Conservation (phyloP, 2,797 vertebrate species). For the Brachymystax lenok region DNA sequence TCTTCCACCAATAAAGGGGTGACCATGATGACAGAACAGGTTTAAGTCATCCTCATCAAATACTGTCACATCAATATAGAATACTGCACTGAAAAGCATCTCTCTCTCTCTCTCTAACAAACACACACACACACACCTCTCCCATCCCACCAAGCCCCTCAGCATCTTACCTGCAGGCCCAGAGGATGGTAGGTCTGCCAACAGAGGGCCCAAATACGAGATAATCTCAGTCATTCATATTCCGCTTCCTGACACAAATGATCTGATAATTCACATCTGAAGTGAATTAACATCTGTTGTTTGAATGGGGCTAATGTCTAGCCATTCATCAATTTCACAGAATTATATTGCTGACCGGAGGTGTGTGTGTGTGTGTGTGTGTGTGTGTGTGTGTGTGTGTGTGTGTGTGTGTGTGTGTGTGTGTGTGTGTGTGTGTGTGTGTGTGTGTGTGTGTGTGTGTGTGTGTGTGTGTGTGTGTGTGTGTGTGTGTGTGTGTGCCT, state of each 20-base stretch:
- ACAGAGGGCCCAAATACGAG: conserved; percentile 64
- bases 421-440: conserved; percentile 23
- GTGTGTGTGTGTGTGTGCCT: not conserved
- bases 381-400: conserved; percentile 11
- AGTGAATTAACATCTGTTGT: conserved; percentile 84
- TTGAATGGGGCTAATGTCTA: conserved; percentile 77
- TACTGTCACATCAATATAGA: not conserved
- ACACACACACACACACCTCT: conserved; percentile 31
- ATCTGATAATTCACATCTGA: conserved; percentile 80
- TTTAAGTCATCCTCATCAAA: not conserved
- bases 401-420: not conserved
- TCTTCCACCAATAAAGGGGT: not conserved
- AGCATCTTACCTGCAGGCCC: conserved; percentile 64
- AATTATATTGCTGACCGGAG: conserved; percentile 72
- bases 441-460: not conserved
- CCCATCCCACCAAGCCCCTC: conserved; percentile 38
- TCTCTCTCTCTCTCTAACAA: conserved; percentile 14
- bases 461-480: not conserved
- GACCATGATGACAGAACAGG: not conserved
- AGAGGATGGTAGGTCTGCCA: conserved; percentile 58
- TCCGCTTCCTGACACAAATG: conserved; percentile 76
- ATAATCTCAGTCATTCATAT: conserved; percentile 81
- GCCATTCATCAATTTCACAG: conserved; percentile 80
- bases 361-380: conserved; percentile 33
- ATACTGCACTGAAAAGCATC: not conserved